Conservation (phyloP, 2,797 vertebrate genomes). For the Oreonectes daqikongensis region DNA sequence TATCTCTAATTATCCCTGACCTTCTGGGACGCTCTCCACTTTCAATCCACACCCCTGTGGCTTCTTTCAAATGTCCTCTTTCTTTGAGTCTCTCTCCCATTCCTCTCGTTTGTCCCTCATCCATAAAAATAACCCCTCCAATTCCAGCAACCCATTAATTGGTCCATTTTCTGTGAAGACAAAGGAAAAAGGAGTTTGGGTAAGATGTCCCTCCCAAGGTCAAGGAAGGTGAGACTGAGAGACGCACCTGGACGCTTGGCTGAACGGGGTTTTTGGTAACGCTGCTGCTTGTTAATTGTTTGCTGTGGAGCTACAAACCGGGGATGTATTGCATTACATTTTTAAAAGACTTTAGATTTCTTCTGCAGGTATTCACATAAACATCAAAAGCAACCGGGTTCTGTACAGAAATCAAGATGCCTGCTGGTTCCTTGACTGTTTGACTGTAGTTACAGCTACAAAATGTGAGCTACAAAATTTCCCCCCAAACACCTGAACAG, state of each 20-base stretch:
- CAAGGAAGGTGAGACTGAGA: slow-evolving; percentile 67
- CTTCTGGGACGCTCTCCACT: slow-evolving; percentile 71
- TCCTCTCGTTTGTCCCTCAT: slow-evolving; percentile 48
- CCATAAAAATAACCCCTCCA: slow-evolving; percentile 70
- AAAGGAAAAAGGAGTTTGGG: slow-evolving; percentile 48
- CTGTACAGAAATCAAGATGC: slow-evolving; percentile 10
- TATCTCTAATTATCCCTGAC: slow-evolving; percentile 84
- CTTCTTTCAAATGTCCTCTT: slow-evolving; percentile 51
- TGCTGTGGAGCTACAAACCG: slow-evolving; percentile 54
- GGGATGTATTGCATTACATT: slow-evolving; percentile 45
- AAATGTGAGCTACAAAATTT: background rate
- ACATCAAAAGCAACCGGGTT: slow-evolving; percentile 18
- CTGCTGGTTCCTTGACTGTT: slow-evolving; percentile 14
- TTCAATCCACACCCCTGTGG: slow-evolving; percentile 54
- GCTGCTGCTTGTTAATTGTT: slow-evolving; percentile 69
- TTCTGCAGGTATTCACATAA: slow-evolving; percentile 15
- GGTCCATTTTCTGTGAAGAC: slow-evolving; percentile 72
- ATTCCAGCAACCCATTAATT: slow-evolving; percentile 72
- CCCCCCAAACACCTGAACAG: slow-evolving; percentile 13
- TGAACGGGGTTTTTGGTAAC: slow-evolving; percentile 46
- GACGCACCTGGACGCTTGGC: slow-evolving; percentile 64
- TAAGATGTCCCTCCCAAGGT: slow-evolving; percentile 67
- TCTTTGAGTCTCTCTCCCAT: slow-evolving; percentile 56
- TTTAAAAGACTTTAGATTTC: slow-evolving; percentile 44
- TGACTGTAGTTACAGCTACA: background rate